These are phyloP conservation scores for Eledona agricola DNA, from an alignment of 2,888 invertebrate species.

Conservation along the genomic window DNA sequence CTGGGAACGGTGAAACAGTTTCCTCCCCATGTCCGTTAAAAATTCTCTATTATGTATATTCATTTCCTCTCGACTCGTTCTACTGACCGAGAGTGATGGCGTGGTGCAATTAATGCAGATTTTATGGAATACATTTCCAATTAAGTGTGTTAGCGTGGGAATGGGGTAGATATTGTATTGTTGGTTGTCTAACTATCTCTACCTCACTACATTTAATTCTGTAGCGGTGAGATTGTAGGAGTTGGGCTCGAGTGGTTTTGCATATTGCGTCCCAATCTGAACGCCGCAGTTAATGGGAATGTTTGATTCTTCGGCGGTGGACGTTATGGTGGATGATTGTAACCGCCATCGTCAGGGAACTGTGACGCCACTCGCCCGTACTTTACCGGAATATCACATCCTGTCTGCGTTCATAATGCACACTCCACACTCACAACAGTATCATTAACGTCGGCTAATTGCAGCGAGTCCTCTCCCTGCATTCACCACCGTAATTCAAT, in stretches of 20 bases:
- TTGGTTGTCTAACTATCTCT: conserved; percentile 4
- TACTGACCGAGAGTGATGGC: conserved; percentile 32
- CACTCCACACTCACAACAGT: conserved; percentile 30
- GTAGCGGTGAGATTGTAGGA: too few species aligned
- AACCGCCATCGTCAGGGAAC: conserved; percentile 52
- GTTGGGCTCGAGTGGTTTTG: conserved; percentile 10
- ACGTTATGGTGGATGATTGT: conserved; percentile 53
- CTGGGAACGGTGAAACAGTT: conserved; percentile 20
- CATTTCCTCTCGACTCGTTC: conserved; percentile 32
- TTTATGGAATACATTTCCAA: conserved; percentile 34
- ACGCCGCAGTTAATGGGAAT: conserved; percentile 35
- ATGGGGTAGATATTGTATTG: conserved; percentile 11
- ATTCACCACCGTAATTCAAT: conserved; percentile 3
- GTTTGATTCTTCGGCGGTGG: conserved; percentile 38
- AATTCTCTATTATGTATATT: too few species aligned
- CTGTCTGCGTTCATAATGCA: conserved; percentile 40
- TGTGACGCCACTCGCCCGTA: conserved; percentile 50
- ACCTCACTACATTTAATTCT: too few species aligned
- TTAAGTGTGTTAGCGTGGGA: conserved; percentile 25
- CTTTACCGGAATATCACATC: conserved; percentile 53
- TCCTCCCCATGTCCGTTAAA: conserved; percentile 9
- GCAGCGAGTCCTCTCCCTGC: background rate
- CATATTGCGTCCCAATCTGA: too few species aligned
- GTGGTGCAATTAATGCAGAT: conserved; percentile 29
- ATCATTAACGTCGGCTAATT: conserved; percentile 17